phyloP scores from a whole-genome alignment of 2,113 vertebrate species.

The Eretmochelys imbricata region DNA sequence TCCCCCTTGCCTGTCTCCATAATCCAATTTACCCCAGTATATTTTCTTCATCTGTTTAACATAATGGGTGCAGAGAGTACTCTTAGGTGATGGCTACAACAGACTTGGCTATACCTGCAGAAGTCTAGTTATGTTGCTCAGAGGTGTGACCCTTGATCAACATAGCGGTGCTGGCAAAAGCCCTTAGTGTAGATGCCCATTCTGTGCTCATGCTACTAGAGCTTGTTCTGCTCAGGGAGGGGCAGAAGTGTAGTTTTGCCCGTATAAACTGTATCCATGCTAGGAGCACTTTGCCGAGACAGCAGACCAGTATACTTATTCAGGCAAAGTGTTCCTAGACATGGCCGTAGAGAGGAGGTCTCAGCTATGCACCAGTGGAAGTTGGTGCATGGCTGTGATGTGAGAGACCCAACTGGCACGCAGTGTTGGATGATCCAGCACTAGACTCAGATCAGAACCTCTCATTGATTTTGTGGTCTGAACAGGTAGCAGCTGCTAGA shows the following conservation, averaged over 20 bases:
- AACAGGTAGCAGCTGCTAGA: not conserved
- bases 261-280: not conserved
- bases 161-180: not conserved
- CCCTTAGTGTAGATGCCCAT: not conserved
- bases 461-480: not conserved
- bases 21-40: not conserved
- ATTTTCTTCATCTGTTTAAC: not conserved
- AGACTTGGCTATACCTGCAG: not conserved
- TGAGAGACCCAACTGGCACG: not conserved
- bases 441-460: not conserved
- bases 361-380: not conserved
- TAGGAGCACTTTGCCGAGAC: not conserved
- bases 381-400: not conserved
- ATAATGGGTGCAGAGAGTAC: not conserved
- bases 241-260: not conserved
- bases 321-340: not conserved
- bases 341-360: not conserved
- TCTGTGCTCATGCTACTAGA: too few species aligned
- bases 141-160: not conserved
- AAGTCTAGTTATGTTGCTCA: not conserved
- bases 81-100: not conserved
- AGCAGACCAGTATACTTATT: not conserved
- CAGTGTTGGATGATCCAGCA: not conserved
- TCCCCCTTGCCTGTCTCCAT: not conserved
- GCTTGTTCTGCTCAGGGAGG: not conserved